phyloP scores from a whole-genome alignment of 92 coral and sea anemone genomes.

The Bergia puertoricense region DNA sequence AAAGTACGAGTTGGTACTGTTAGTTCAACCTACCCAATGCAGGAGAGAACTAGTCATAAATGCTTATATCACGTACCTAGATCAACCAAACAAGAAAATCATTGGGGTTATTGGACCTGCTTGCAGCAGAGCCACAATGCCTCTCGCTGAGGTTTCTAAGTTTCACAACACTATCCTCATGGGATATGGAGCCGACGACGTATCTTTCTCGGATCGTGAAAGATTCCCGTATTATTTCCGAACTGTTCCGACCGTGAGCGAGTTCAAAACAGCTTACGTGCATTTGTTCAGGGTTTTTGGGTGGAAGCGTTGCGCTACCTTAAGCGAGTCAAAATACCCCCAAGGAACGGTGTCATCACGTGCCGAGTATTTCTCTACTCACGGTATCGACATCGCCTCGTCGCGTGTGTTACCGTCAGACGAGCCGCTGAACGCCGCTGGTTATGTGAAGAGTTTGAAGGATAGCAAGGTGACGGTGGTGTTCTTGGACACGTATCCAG shows the following conservation, averaged over 20 bases:
- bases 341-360: constrained; percentile 71
- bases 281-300: constrained; percentile 60
- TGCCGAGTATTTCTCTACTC: constrained; percentile 61
- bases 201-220: constrained; percentile 68
- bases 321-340: constrained; percentile 77
- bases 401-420: constrained; percentile 78
- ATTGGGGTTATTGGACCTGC: constrained; percentile 82
- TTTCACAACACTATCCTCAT: constrained; percentile 71
- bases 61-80: constrained; percentile 70
- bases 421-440: constrained; percentile 54
- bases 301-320: constrained; percentile 72
- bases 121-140: constrained; percentile 76
- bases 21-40: constrained; percentile 71
- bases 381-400: constrained; percentile 63
- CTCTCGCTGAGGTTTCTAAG: constrained; percentile 75
- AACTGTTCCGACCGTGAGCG: constrained; percentile 77
- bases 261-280: constrained; percentile 67
- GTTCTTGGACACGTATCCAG: constrained; percentile 72
- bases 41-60: constrained; percentile 72
- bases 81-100: constrained; percentile 54
- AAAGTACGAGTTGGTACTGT: constrained; percentile 52
- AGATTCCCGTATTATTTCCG: constrained; percentile 75
- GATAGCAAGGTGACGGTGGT: constrained; percentile 63
- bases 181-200: constrained; percentile 86
- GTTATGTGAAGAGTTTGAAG: constrained; percentile 59